Conservation (phyloP, 1,140 invertebrate genomes). For the Atta texana region DNA sequence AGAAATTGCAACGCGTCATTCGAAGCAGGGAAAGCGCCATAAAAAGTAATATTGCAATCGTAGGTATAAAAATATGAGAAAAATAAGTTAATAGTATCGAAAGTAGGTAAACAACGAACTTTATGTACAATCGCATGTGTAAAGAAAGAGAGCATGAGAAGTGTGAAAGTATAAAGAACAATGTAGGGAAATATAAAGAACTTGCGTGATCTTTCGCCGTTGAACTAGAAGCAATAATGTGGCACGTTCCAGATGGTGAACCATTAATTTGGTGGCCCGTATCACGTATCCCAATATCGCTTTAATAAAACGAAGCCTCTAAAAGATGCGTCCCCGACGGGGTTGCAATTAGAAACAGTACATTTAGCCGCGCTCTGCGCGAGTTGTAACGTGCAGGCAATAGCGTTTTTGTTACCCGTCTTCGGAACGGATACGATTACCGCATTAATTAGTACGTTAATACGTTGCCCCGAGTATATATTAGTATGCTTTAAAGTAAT, state of each 20-base stretch:
- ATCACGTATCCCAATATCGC: slow-evolving; percentile 23
- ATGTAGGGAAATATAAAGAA: not conserved
- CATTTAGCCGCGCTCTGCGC: slow-evolving; percentile 39
- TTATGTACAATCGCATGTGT: not conserved
- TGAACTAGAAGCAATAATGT: slow-evolving; percentile 2
- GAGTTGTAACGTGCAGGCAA: slow-evolving; percentile 17
- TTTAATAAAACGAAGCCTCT: slow-evolving; percentile 53
- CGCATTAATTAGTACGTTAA: slow-evolving; percentile 56
- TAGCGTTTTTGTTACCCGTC: slow-evolving; percentile 35
- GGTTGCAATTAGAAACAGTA: slow-evolving; percentile 57
- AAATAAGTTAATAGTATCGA: not conserved
- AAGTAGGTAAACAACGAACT: not conserved
- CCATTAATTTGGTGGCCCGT: slow-evolving; percentile 22
- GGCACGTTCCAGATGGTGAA: not conserved
- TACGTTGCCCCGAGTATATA: slow-evolving; percentile 3
- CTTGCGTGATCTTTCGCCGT: slow-evolving; percentile 5
- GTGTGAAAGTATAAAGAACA: not conserved
- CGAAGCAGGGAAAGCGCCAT: not conserved
- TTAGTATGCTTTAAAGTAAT: not conserved
- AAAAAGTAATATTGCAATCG: not conserved
- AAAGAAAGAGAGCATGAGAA: slow-evolving; percentile 8
- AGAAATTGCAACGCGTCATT: not conserved
- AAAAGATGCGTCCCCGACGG: not conserved
- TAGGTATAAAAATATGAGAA: slow-evolving; percentile 1
- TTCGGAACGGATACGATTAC: slow-evolving; percentile 48